These are phyloP conservation scores for Netelia fuscicornis DNA, from an alignment of 2,888 invertebrate genomes.

Conservation along the genomic window DNA sequence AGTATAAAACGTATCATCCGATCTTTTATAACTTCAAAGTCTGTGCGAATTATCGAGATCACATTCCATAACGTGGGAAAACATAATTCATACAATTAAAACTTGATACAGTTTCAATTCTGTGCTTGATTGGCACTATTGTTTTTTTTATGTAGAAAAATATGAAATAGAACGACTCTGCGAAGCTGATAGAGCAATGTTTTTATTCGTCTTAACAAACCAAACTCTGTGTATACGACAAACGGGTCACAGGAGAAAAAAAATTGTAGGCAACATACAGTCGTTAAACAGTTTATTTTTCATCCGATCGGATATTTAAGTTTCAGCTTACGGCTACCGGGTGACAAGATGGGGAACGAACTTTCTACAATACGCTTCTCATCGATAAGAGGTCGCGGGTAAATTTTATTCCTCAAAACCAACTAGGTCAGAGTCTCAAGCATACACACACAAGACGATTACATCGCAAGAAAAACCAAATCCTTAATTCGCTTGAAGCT, in stretches of 20 bases:
- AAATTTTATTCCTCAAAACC: constrained; percentile 41
- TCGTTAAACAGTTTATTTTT: constrained; percentile 63
- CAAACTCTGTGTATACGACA: not conserved
- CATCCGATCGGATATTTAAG: constrained; percentile 74
- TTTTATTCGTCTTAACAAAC: constrained; percentile 1
- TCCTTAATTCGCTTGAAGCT: too few relatives aligned
- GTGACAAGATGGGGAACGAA: constrained; percentile 64
- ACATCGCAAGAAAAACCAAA: not conserved
- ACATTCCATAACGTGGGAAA: constrained; percentile 3
- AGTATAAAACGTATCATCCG: constrained; percentile 78
- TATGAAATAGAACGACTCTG: not conserved
- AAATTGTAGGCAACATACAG: constrained; percentile 16
- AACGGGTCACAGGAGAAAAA: constrained; percentile 17
- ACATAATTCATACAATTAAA: not conserved
- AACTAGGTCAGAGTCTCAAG: constrained; percentile 41
- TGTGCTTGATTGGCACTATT: not conserved
- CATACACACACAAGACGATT: not conserved
- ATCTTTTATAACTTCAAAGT: constrained; percentile 21
- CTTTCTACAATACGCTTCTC: constrained; percentile 57
- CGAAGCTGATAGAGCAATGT: too few relatives aligned
- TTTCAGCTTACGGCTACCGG: constrained; percentile 78
- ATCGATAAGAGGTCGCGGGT: constrained; percentile 49
- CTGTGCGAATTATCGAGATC: not conserved
- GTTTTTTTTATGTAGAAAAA: not conserved
- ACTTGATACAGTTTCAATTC: not conserved